Evolutionary conservation across 2,888 invertebrate genomes (phyloP).

Genomic region (Myopa testacea): DNA sequence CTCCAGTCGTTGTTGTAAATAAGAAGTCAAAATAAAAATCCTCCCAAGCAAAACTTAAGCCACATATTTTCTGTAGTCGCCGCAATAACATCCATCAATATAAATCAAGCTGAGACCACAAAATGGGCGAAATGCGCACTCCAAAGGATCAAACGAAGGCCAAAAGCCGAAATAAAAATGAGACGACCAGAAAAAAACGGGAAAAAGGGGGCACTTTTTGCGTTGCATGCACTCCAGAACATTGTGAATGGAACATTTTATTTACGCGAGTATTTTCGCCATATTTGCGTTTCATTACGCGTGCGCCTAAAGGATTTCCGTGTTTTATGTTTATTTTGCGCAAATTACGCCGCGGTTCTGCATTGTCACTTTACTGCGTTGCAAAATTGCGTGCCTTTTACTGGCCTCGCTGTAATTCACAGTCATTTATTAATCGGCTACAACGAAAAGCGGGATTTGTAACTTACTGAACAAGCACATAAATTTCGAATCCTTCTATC

Average conservation of each 20-base stretch:
- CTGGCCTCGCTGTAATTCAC: constrained; percentile 53
- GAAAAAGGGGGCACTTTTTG: constrained; percentile 11
- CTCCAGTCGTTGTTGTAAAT: constrained; percentile 15
- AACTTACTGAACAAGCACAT: constrained; percentile 26
- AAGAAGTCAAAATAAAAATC: constrained; percentile 16
- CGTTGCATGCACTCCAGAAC: neutral
- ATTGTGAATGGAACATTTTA: constrained; percentile 6
- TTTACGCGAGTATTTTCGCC: constrained; percentile 38
- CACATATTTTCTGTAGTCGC: constrained; percentile 42
- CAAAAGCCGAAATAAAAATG: constrained; percentile 37
- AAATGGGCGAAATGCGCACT: constrained; percentile 31
- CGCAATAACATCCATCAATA: constrained; percentile 63
- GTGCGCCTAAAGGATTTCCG: constrained; percentile 62
- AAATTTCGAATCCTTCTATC: constrained; percentile 1
- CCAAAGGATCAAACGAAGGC: constrained; percentile 20
- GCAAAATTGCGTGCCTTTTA: too few relatives aligned
- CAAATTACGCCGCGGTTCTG: constrained; percentile 21
- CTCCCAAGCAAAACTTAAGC: constrained; percentile 19
- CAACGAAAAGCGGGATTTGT: constrained; percentile 36
- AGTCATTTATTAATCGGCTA: constrained; percentile 50
- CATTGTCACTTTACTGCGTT: neutral
- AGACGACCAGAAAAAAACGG: neutral
- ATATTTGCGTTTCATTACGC: constrained; percentile 64
- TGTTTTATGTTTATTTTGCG: constrained; percentile 42
- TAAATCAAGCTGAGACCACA: constrained; percentile 63